These are phyloP conservation scores for Dendrolimus kikuchii DNA, from an alignment of 1,140 invertebrate genomes.

Conservation along the genomic window DNA sequence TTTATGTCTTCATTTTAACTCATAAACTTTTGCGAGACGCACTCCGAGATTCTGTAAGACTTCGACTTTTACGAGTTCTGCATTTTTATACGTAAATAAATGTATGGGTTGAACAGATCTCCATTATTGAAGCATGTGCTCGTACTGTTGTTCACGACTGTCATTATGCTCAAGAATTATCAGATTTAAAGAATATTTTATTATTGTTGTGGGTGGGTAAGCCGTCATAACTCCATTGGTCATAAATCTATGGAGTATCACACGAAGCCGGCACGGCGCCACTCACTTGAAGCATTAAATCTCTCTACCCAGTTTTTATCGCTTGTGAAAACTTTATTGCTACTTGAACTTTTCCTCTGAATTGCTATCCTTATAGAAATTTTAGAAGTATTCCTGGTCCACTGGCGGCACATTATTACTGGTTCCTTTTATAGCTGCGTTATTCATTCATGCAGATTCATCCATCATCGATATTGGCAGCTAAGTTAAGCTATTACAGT, in stretches of 20 bases:
- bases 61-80: conserved; percentile 12
- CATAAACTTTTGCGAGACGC: conserved; percentile 6
- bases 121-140: no score
- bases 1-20: conserved; percentile 40
- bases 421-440: no score
- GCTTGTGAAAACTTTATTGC: conserved; percentile 37
- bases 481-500: not conserved
- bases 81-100: no score
- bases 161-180: not conserved
- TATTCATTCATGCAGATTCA: no score
- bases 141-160: not conserved
- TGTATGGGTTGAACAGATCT: no score
- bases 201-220: conserved; percentile 37
- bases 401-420: no score
- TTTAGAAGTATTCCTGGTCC: no score
- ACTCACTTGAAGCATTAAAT: conserved; percentile 32
- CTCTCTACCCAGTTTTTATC: conserved; percentile 41
- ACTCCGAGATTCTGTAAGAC: conserved; percentile 2
- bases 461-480: no score
- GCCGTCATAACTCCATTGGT: conserved; percentile 33
- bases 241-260: conserved; percentile 38
- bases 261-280: conserved; percentile 30
- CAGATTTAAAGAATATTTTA: conserved; percentile 5
- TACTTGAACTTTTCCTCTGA: conserved; percentile 13
- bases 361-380: not conserved